Evolutionary conservation across 53 echinoderm and acorn worm genomes (phyloP), one percentile per base, ranked within the genome.

Genomic region (Luidia sarsii): DNA sequence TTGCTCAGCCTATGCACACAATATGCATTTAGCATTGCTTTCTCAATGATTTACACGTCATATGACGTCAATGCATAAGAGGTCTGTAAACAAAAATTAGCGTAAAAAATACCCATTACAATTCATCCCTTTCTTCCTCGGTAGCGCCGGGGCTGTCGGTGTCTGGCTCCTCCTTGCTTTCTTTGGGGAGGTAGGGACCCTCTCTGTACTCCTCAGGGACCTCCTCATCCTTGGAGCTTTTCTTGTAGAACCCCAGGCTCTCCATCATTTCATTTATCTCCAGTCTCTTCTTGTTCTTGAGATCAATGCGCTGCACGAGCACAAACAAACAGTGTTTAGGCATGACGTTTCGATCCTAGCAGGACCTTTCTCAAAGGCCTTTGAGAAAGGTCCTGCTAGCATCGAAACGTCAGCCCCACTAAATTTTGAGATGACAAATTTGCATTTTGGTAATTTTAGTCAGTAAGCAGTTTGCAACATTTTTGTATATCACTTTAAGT

Each of bases 161-260:
- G 14, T 29, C 18, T 33, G 5, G 18, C 4, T 52, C 51, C 51
- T 50, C 50, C 36, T 71, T 13, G 0, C 51, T 35, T 71, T 33
- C 36, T 45, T 83, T 62, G 14, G 89, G 70, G 28, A 72, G 50
- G 69, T 95, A 95, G 3, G 95, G 95, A 21, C 92, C 92, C 43
- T 74, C 43, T 67, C 70, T 48, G 81, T 75, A 87, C 29, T 90
- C 88, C 29, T 90, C 95, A 14, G 92, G 92, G 13, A 95, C 92
- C 21, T 90, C 95, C 1, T 74, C 95, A 23, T 81, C 90, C 34
- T 53, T 45, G 11, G 77, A 51, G 0, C 65, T 29, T 56, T 92
- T 95, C 57, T 68, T 85, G 69, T 75, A 95, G 82, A 95, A 95
- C 4, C 92, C 92, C 37, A 81, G 57, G 67, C 82, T 74, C 0